phyloP scores from a whole-genome alignment of 2,113 vertebrate species.

The Heterocephalus glaber region DNA sequence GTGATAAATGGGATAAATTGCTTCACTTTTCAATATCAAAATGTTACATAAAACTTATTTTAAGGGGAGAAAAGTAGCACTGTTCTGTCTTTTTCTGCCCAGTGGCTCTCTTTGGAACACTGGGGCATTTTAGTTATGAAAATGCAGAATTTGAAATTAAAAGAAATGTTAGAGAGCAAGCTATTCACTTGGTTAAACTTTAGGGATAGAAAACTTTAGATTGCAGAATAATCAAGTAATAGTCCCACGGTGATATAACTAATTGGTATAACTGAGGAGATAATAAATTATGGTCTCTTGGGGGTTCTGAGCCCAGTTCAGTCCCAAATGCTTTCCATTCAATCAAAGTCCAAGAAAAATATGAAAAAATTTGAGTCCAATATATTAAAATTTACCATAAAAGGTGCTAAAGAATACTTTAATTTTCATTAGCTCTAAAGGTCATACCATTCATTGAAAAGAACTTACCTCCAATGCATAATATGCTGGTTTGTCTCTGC shows the following conservation, averaged over 20 bases:
- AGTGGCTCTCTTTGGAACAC: not conserved
- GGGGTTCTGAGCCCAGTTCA: not conserved
- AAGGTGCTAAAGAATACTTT: conserved; percentile 6
- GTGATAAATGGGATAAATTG: not conserved
- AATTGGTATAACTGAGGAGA: not conserved
- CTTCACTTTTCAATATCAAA: not conserved
- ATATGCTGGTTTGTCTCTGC: conserved; percentile 90
- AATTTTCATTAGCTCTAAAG: conserved; percentile 34
- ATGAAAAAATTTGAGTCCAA: not conserved
- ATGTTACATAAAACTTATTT: not conserved
- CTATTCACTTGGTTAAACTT: not conserved
- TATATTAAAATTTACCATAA: conserved; percentile 23
- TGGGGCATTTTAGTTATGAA: not conserved
- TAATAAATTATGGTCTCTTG: not conserved
- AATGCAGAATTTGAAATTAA: not conserved
- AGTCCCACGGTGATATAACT: not conserved
- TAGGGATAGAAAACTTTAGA: not conserved
- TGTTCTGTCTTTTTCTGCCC: not conserved
- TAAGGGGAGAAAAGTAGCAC: not conserved
- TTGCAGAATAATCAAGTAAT: not conserved
- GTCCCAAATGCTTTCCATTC: not conserved
- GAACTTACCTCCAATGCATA: conserved; percentile 94
- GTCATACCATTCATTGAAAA: not conserved
- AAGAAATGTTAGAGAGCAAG: not conserved
- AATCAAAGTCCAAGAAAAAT: not conserved